Evolutionary conservation across 2,888 invertebrate species (phyloP).

Genomic region (Oscheius sp.): DNA sequence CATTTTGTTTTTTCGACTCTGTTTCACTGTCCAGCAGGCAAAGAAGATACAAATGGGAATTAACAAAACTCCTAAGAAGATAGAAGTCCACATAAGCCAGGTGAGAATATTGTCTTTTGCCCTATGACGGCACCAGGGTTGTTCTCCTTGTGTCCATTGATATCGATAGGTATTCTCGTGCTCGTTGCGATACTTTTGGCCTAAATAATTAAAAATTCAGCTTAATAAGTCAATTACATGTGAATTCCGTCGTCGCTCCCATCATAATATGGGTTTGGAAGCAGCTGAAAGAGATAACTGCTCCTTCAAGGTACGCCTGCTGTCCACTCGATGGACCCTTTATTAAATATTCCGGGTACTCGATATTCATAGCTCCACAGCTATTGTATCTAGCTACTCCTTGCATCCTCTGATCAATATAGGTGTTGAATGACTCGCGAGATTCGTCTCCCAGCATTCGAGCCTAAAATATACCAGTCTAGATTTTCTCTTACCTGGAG

Average conservation of each 20-base stretch:
- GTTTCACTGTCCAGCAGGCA: constrained; percentile 30
- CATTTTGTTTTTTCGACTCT: constrained; percentile 4
- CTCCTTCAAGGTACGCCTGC: constrained; percentile 61
- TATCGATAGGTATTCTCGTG: constrained; percentile 34
- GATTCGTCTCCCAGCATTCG: constrained; percentile 33
- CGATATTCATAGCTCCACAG: constrained; percentile 67
- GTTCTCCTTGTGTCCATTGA: constrained; percentile 44
- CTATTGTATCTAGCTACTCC: constrained; percentile 41
- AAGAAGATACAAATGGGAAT: constrained; percentile 34
- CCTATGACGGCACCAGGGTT: constrained; percentile 44
- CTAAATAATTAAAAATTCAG: constrained; percentile 13
- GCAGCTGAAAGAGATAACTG: constrained; percentile 61
- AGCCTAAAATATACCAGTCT: constrained; percentile 23
- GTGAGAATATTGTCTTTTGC: constrained; percentile 37
- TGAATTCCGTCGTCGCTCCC: constrained; percentile 59
- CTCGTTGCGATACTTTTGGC: constrained; percentile 21
- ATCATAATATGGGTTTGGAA: constrained; percentile 65
- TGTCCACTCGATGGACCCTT: constrained; percentile 54
- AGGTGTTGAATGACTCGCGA: constrained; percentile 31
- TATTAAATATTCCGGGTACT: constrained; percentile 64
- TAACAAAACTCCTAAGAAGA: constrained; percentile 29
- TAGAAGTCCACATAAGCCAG: constrained; percentile 35
- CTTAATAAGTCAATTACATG: constrained; percentile 39
- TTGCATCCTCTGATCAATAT: constrained; percentile 18
- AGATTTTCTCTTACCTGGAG: constrained; percentile 33